Conservation (phyloP, 2,113 vertebrate species). For the Cettia cetti region DNA sequence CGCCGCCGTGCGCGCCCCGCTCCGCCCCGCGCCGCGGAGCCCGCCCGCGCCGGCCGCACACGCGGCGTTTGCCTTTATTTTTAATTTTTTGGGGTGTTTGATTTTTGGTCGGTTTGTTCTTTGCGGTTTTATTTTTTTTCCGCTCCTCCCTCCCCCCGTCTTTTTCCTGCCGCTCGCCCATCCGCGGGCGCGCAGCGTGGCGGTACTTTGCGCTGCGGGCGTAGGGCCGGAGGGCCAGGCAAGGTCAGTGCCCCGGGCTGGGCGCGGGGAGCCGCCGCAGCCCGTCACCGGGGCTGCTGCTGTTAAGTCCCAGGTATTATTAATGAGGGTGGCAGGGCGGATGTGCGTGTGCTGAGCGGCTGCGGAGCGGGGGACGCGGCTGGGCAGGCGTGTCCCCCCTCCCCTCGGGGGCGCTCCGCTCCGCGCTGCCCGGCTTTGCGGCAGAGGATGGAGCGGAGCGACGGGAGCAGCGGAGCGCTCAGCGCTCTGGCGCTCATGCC, state of each 20-base stretch:
- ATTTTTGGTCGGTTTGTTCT: background rate
- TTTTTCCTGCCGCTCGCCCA: background rate
- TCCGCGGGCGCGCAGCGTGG: background rate
- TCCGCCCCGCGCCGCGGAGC: background rate
- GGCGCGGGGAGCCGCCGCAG: background rate
- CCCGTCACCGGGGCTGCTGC: background rate
- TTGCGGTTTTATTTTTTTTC: background rate
- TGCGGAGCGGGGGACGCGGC: background rate
- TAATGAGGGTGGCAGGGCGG: background rate
- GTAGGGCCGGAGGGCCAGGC: background rate
- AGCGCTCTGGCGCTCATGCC: background rate
- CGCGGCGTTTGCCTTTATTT: background rate
- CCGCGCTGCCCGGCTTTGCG: background rate
- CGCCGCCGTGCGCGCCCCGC: too few species aligned
- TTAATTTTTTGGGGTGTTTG: too few species aligned
- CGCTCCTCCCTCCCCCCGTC: fast-evolving
- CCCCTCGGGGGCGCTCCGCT: background rate
- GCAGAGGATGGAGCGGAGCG: background rate
- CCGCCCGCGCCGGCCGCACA: background rate
- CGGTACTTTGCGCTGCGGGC: background rate
- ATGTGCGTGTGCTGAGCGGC: background rate
- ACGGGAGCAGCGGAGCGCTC: background rate
- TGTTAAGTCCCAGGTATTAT: background rate
- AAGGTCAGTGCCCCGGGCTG: background rate
- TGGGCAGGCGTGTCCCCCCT: background rate